Evolutionary conservation across 2,797 vertebrate genomes (phyloP), one percentile per base, ranked within the genome.

Genomic region (Propithecus perrieri): DNA sequence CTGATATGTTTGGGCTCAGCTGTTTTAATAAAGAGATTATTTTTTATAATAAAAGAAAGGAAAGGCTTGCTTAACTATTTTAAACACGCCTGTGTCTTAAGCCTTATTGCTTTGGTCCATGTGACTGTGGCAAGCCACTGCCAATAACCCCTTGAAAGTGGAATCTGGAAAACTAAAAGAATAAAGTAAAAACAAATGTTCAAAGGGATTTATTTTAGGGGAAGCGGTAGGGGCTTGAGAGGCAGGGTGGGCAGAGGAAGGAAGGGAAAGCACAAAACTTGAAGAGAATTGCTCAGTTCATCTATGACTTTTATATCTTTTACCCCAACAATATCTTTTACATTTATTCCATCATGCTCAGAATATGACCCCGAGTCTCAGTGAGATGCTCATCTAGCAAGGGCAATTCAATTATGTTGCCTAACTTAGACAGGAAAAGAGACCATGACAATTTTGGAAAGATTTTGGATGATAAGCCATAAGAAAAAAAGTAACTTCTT

Each of bases 11-110:
- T 95, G 69, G 24, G 89, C 90, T 97, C 59, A n/a, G 35, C 55
- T 86, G 41, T 95, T 97, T 97, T 96, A 97, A 96, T 97, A 96
- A 97, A 96, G 72, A 96, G 91, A 96, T 94, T 96, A 95, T 89
- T 95, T 96, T 50, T 95, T 85, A 94, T 85, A 96, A 96, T 97
- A 91, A 97, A 92, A 78, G 38, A 65, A 61, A 91, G 75, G 83
- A 92, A 97, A 95, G 93, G 26, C 93, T 96, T 97, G 83, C 86
- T 97, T 94, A 97, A 91, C 96, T 89, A 91, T 94, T 97, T 97
- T 96, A 96, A 96, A 95, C 53, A 96, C 80, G 89, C 83, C 57
- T 86, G 71, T 96, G 91, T 84, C 61, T 96, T 96, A 95, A 96
- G 71, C 46, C 90, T 95, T 91, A 85, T 85, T 94, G 86, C 74